phyloP scores from a whole-genome alignment of 2,113 vertebrate species.

The Thamnophis sirtalis region DNA sequence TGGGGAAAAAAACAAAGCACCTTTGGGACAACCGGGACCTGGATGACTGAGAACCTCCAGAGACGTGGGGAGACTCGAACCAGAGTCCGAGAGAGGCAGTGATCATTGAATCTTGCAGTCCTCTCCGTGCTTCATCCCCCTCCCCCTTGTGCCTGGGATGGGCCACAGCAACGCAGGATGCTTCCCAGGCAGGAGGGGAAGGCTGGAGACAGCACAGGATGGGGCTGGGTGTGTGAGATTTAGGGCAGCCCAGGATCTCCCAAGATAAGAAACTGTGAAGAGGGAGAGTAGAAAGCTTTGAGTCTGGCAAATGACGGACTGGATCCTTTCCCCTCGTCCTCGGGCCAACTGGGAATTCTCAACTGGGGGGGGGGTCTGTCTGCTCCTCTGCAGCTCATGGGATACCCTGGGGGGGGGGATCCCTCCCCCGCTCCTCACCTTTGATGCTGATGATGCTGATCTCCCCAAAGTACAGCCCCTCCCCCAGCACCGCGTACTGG shows the following conservation, averaged over 20 bases:
- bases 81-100: not conserved
- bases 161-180: not conserved
- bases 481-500: slow-evolving; percentile 79
- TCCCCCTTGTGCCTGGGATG: not conserved
- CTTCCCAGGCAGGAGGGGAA: not conserved
- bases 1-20: no score
- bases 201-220: not conserved
- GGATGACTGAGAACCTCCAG: no score
- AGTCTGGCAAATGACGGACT: not conserved
- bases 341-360: not conserved
- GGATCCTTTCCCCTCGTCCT: not conserved
- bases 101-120: not conserved
- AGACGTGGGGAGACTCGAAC: not conserved
- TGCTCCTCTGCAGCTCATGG: not conserved
- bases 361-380: not conserved
- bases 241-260: not conserved
- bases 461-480: slow-evolving; percentile 91
- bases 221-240: not conserved
- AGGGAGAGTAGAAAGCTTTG: not conserved
- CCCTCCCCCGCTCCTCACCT: slow-evolving; percentile 62
- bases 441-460: slow-evolving; percentile 94
- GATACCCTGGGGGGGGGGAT: not conserved
- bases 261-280: not conserved
- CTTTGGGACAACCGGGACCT: no score
- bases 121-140: not conserved